Percentiles rank a stretch among this genome's conserved stretches.
Conservation (phyloP, 2,113 vertebrate genomes). For the Cepphus grylle region DNA sequence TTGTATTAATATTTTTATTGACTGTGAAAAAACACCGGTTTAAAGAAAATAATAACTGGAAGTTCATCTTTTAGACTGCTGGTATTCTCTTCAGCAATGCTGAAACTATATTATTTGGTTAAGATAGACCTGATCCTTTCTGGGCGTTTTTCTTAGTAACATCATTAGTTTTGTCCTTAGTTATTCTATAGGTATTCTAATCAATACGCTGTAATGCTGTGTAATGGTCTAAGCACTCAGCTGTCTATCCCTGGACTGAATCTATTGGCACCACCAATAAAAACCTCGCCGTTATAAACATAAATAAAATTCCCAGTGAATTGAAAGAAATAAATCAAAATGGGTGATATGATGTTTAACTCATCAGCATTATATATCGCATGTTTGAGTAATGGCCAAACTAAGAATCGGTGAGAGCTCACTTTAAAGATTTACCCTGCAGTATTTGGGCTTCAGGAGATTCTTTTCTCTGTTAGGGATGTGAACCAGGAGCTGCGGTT, state of each 20-base stretch:
- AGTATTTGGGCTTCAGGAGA: neutral
- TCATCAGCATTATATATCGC: neutral
- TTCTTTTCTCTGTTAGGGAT: neutral
- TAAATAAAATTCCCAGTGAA: slow-evolving; percentile 17
- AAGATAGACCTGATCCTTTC: neutral
- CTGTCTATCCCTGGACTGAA: neutral
- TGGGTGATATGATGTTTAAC: neutral
- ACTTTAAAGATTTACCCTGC: neutral
- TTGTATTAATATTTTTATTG: slow-evolving; percentile 41
- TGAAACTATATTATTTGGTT: neutral
- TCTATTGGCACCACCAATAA: neutral
- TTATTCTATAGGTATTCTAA: neutral
- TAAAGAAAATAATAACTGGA: neutral
- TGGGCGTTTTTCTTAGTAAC: neutral
- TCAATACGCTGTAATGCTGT: neutral
- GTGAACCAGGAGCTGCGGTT: neutral
- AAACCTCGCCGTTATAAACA: neutral
- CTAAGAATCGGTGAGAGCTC: neutral
- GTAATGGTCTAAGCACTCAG: neutral
- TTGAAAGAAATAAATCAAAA: slow-evolving; percentile 37
- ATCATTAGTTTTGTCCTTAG: neutral
- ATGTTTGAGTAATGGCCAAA: neutral
- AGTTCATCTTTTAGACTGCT: neutral
- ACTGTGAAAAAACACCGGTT: neutral
- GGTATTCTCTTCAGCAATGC: neutral